Conservation (phyloP, 1,140 invertebrate species). For the Drosophila simulans region DNA sequence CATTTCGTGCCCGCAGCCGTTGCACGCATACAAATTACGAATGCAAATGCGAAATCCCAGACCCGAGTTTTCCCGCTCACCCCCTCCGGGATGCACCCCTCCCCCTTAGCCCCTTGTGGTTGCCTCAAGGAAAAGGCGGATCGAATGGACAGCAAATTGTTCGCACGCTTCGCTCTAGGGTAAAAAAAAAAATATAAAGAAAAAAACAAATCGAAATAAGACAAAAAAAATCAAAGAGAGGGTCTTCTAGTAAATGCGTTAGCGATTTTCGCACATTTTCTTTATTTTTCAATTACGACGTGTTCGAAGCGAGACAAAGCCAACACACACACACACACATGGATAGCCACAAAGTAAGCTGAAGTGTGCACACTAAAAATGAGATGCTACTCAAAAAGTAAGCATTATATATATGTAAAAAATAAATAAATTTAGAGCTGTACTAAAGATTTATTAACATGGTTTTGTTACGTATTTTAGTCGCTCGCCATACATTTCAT, state of each 20-base stretch:
- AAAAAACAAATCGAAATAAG: no score
- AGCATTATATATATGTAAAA: no score
- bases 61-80: constrained; percentile 8
- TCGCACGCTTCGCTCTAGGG: constrained; percentile 71
- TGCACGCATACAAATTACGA: constrained; percentile 69
- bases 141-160: constrained; percentile 72
- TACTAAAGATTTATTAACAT: not conserved
- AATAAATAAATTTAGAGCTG: no score
- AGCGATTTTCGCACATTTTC: constrained; percentile 74
- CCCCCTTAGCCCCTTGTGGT: constrained; percentile 3
- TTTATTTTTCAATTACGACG: constrained; percentile 79
- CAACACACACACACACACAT: constrained; percentile 6
- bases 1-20: constrained; percentile 48
- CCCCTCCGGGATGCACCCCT: not conserved
- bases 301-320: constrained; percentile 32
- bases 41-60: constrained; percentile 60
- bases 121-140: constrained; percentile 49
- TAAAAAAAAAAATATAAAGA: not conserved
- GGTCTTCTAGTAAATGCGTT: constrained; percentile 55
- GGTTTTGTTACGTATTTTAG: not conserved
- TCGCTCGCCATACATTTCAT: no score
- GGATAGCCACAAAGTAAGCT: not conserved
- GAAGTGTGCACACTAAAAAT: not conserved
- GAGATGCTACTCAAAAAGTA: not conserved
- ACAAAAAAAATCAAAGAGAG: not conserved